Conservation (phyloP, 2,113 vertebrate genomes). For the Maccullochella peelii region DNA sequence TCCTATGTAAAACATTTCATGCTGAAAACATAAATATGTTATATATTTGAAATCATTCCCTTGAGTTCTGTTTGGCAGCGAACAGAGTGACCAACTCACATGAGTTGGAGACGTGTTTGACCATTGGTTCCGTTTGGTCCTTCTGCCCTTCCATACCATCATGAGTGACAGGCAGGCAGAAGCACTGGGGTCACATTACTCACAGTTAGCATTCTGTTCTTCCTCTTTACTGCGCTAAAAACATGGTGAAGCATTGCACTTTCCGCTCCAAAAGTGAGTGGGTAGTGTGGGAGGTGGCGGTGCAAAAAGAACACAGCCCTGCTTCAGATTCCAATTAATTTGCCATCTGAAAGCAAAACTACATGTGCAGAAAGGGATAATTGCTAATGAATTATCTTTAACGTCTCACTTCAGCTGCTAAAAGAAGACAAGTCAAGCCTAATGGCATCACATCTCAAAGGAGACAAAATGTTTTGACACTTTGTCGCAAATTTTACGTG, state of each 20-base stretch:
- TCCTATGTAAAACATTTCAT: neutral
- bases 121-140: constrained; percentile 60
- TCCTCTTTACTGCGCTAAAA: constrained; percentile 69
- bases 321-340: constrained; percentile 72
- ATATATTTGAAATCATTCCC: constrained; percentile 35
- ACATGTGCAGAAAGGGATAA: constrained; percentile 54
- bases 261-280: constrained; percentile 70
- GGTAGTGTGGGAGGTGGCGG: constrained; percentile 77
- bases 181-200: constrained; percentile 75
- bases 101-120: constrained; percentile 50
- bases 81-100: constrained; percentile 36
- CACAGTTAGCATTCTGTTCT: constrained; percentile 79
- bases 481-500: constrained; percentile 1
- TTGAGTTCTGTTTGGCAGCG: constrained; percentile 51
- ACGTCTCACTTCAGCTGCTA: constrained; percentile 28
- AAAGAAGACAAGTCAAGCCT: constrained; percentile 29
- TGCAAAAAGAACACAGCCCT: constrained; percentile 67
- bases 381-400: constrained; percentile 61
- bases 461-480: constrained; percentile 66
- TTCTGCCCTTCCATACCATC: constrained; percentile 75
- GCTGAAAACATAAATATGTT: constrained; percentile 7
- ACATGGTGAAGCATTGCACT: constrained; percentile 72
- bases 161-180: constrained; percentile 78
- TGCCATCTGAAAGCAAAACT: constrained; percentile 64
- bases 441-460: constrained; percentile 46